Evolutionary conservation across 2,888 invertebrate genomes (phyloP), one percentile per base, ranked within the genome.

Genomic region (Rhagophthalmus giganteus): DNA sequence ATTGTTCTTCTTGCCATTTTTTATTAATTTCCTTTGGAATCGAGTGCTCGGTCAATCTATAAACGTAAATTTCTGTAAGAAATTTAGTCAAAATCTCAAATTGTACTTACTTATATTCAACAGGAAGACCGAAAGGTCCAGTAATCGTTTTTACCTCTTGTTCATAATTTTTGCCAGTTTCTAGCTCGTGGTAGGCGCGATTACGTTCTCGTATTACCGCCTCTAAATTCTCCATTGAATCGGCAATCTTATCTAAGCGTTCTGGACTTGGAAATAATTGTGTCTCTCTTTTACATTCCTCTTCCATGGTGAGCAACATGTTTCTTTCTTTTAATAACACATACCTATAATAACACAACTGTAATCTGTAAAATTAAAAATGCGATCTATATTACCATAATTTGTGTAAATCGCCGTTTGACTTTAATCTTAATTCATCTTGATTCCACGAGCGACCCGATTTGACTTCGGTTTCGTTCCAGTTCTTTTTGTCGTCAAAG

Each of bases 281-380:
- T 57, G 77, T 74, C 67, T 85, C 77, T 27, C 81, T 74, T 37
- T 86, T 84, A 74, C 84, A 82, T 71, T 87, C 88, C 55, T 91
- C 83, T 75, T 96, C 92, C 97, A 98, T 96, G 1, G 98, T 97
- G 56, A 93, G 75, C 10, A 99, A 78, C 97, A 98, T 97, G 73
- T 99, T 99, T 42, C 87, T 81, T 76, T 99, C 99, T 77, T 98
- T 99, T 40, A 97, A 75, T 46, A 99, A 77, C 9, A 90, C 81
- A 75, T 80, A 90, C 88, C 88, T 87, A 57, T 11, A 55, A 58
- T 46, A 49, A 38, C 25, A 16, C n/a, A n/a, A n/a, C n/a, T n/a
- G n/a, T n/a, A n/a, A n/a, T n/a, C n/a, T n/a, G n/a, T n/a, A n/a
- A n/a, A n/a, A n/a, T n/a, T n/a, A n/a, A n/a, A n/a, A n/a, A n/a